These are phyloP conservation scores for Halictus ligatus DNA, from an alignment of 2,888 invertebrate species.

Conservation along the genomic window DNA sequence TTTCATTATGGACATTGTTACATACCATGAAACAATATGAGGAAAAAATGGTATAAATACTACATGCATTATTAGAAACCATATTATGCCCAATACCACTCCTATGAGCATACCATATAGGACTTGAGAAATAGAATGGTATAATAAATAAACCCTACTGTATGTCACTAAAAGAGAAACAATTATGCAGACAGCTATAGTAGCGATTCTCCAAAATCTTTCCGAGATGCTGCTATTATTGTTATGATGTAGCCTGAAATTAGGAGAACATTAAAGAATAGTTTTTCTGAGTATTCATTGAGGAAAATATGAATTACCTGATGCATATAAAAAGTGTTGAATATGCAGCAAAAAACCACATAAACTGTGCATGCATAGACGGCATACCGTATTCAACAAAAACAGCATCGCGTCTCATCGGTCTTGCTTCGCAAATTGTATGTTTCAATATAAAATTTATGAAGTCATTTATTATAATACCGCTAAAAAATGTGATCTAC, in stretches of 20 bases:
- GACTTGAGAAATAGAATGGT: constrained; percentile 94
- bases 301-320: constrained; percentile 86
- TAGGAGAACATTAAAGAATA: background rate
- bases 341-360: constrained; percentile 96
- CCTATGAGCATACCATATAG: constrained; percentile 92
- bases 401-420: constrained; percentile 87
- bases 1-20: constrained; percentile 65
- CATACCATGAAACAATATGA: constrained; percentile 93
- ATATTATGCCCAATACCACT: constrained; percentile 89
- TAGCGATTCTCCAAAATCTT: constrained; percentile 89
- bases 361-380: constrained; percentile 95
- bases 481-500: constrained; percentile 93
- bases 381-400: constrained; percentile 96
- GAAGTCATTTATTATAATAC: constrained; percentile 91
- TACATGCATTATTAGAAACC: constrained; percentile 93
- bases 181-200: constrained; percentile 87
- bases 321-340: constrained; percentile 93
- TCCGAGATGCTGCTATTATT: constrained; percentile 92
- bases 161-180: constrained; percentile 88
- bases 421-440: constrained; percentile 92
- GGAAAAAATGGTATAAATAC: constrained; percentile 94
- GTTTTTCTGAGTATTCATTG: background rate
- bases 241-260: constrained; percentile 91
- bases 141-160: constrained; percentile 93
- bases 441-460: constrained; percentile 93